These are phyloP conservation scores for Euclidia mi DNA, from an alignment of 2,888 invertebrate species.

Conservation along the genomic window DNA sequence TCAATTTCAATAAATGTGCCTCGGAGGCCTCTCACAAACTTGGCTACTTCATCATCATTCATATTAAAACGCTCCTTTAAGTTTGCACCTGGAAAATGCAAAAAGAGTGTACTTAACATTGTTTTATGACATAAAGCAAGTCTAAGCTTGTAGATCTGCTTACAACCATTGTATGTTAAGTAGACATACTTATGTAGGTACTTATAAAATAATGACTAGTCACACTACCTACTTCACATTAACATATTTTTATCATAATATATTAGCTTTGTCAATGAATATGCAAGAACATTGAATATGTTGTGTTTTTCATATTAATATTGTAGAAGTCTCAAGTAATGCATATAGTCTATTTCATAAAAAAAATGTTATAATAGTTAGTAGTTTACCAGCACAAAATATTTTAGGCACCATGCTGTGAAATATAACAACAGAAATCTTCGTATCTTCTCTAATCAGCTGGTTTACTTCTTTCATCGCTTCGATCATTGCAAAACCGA, in stretches of 20 bases:
- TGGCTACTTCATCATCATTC: conserved; percentile 93
- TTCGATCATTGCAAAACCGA: conserved; percentile 92
- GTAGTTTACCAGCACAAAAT: conserved; percentile 96
- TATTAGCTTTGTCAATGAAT: no score
- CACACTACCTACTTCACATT: no score
- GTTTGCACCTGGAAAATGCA: conserved; percentile 93
- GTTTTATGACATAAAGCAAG: no score
- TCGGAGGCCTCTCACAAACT: conserved; percentile 93
- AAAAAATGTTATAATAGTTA: not conserved
- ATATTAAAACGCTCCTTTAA: conserved; percentile 97
- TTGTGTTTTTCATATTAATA: no score
- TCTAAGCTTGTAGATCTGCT: no score
- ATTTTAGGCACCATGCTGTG: conserved; percentile 96
- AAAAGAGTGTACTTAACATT: not conserved
- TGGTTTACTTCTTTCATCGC: conserved; percentile 93
- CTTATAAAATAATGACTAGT: no score
- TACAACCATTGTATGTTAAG: not conserved
- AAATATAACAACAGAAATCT: conserved; percentile 95
- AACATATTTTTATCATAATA: no score
- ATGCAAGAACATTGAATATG: no score
- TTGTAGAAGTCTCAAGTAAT: no score
- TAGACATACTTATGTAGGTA: no score
- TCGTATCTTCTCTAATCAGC: conserved; percentile 92
- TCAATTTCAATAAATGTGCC: conserved; percentile 93
- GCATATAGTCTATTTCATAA: no score